phyloP scores from a whole-genome alignment of 2,888 invertebrate genomes.

The Xestobium rufovillosum region DNA sequence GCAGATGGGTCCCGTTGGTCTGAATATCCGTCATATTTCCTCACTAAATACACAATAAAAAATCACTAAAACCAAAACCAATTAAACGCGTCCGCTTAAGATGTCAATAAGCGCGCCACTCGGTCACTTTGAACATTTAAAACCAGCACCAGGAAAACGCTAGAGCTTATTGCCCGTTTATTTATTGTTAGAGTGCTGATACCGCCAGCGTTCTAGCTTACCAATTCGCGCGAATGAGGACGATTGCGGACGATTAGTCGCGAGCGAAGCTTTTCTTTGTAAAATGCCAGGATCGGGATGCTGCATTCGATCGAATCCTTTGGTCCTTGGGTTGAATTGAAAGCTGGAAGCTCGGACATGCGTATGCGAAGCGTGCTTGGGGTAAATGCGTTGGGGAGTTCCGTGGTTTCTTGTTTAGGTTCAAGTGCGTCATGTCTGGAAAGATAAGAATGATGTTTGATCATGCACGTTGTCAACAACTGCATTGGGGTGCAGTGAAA shows the following conservation, averaged over 20 bases:
- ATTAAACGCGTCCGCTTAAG: no score
- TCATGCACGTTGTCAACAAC: no score
- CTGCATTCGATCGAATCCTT: slow-evolving; percentile 25
- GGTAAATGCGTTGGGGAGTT: neutral
- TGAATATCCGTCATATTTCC: slow-evolving; percentile 28
- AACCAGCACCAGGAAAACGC: slow-evolving; percentile 17
- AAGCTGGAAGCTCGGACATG: slow-evolving; percentile 16
- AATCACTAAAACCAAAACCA: slow-evolving; percentile 5
- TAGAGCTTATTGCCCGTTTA: slow-evolving; percentile 26
- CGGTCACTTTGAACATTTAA: slow-evolving; percentile 6
- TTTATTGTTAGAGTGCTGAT: slow-evolving; percentile 22
- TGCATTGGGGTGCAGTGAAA: no score
- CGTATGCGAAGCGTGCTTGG: slow-evolving; percentile 1
- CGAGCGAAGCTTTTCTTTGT: slow-evolving; percentile 22
- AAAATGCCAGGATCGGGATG: slow-evolving; percentile 19
- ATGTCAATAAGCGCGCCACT: slow-evolving; percentile 11
- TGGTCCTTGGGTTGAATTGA: no score
- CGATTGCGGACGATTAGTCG: slow-evolving; percentile 18
- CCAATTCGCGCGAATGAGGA: slow-evolving; percentile 17
- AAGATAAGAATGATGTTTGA: no score
- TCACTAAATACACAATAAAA: slow-evolving; percentile 5
- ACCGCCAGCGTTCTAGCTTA: slow-evolving; percentile 16
- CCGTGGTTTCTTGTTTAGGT: no score
- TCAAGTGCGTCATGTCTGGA: no score
- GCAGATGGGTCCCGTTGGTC: slow-evolving; percentile 24